Conservation (phyloP, 2,797 vertebrate species). For the Bucorvus abyssinicus region DNA sequence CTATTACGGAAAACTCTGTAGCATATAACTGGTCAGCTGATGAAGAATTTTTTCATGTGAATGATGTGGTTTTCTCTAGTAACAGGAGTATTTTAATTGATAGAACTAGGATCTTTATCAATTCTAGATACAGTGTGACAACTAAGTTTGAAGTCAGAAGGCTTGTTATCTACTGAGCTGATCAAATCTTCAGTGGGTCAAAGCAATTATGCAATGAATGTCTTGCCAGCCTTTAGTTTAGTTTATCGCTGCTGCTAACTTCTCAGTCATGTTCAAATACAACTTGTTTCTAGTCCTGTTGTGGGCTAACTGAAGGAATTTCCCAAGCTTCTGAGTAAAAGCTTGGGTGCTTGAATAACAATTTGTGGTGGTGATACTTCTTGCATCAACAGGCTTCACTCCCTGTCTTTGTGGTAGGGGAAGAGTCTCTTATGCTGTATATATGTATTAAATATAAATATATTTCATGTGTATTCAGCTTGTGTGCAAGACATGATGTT, state of each 20-base stretch:
- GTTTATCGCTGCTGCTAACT: background rate
- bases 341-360: background rate
- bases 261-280: background rate
- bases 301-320: background rate
- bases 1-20: background rate
- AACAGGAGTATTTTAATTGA: background rate
- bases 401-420: background rate
- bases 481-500: background rate
- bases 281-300: background rate
- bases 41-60: background rate
- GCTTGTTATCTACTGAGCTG: background rate
- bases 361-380: background rate
- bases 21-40: background rate
- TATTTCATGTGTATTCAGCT: background rate
- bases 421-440: background rate
- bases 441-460: background rate
- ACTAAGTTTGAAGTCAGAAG: background rate
- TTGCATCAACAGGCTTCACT: background rate
- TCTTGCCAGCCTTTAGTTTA: background rate
- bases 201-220: background rate
- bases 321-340: background rate
- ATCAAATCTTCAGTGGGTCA: background rate
- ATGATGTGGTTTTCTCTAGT: background rate
- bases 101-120: background rate
- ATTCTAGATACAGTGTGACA: background rate